Evolutionary conservation across 2,888 invertebrate species (phyloP).

Genomic region (Cryptocheilus praepositus): DNA sequence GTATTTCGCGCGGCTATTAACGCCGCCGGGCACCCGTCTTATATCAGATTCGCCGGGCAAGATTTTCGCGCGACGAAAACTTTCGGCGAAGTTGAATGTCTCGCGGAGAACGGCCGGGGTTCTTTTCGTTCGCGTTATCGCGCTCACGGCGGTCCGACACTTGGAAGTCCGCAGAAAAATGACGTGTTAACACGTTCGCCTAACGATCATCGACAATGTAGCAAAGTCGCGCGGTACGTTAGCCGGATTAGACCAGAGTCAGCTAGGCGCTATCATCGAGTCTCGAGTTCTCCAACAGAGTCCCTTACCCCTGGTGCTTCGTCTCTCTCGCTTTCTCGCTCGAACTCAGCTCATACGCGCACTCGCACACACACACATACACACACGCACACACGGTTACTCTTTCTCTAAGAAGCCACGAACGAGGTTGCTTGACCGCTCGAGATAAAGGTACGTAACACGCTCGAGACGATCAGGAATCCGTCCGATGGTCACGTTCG

Average conservation of each 20-base stretch:
- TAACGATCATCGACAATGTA: neutral
- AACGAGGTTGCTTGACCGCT: conserved; percentile 68
- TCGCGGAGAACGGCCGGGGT: neutral
- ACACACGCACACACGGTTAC: no score
- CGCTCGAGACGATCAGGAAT: conserved; percentile 61
- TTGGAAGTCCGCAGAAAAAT: no score
- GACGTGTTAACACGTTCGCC: neutral
- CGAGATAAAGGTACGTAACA: conserved; percentile 54
- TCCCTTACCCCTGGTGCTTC: conserved; percentile 16
- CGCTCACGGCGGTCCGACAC: no score
- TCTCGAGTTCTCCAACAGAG: conserved; percentile 59
- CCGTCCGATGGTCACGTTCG: conserved; percentile 65
- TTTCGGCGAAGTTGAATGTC: conserved; percentile 1
- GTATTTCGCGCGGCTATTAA: no score
- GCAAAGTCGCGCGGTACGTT: conserved; percentile 21
- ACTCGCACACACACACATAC: no score
- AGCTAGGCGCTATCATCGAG: conserved; percentile 56
- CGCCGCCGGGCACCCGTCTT: no score
- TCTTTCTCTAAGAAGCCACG: conserved; percentile 26
- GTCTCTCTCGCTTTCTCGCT: conserved; percentile 11
- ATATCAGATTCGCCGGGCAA: neutral
- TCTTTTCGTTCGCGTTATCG: no score
- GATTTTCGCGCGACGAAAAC: neutral
- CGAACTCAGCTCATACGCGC: neutral
- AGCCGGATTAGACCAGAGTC: conserved; percentile 47